Conservation (phyloP, 2,113 vertebrate species). For the Trematomus loennbergii region DNA sequence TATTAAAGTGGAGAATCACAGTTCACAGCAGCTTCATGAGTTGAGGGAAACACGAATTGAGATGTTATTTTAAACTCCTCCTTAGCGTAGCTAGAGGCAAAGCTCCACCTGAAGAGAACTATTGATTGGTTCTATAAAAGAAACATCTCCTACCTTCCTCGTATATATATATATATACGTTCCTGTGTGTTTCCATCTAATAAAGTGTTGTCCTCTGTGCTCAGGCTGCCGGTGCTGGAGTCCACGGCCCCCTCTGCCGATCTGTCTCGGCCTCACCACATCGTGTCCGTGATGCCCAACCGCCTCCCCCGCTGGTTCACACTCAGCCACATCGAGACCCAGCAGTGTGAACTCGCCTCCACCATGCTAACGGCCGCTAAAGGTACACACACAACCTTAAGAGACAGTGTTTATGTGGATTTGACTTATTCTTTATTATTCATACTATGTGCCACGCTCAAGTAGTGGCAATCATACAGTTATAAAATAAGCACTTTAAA, state of each 20-base stretch:
- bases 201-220: background rate
- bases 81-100: slow-evolving; percentile 24
- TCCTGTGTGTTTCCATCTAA: slow-evolving; percentile 5
- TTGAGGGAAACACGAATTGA: background rate
- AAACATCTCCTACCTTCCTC: slow-evolving; percentile 29
- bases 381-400: slow-evolving; percentile 50
- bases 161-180: background rate
- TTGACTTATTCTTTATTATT: no score
- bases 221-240: slow-evolving; percentile 75
- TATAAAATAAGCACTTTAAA: no score
- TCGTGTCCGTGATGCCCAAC: slow-evolving; percentile 69
- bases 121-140: slow-evolving; percentile 36
- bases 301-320: slow-evolving; percentile 79
- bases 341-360: slow-evolving; percentile 77
- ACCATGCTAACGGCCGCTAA: slow-evolving; percentile 78
- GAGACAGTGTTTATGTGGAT: no score
- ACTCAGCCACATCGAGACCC: slow-evolving; percentile 76
- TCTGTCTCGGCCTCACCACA: slow-evolving; percentile 73
- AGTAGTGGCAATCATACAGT: no score
- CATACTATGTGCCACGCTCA: no score
- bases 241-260: slow-evolving; percentile 62
- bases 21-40: background rate
- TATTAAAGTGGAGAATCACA: slow-evolving; percentile 1
- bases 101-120: slow-evolving; percentile 39
- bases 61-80: slow-evolving; percentile 35